Evolutionary conservation across 2,113 vertebrate genomes (phyloP), one percentile per base, ranked within the genome.

Genomic region (Corynorhinus townsendii): DNA sequence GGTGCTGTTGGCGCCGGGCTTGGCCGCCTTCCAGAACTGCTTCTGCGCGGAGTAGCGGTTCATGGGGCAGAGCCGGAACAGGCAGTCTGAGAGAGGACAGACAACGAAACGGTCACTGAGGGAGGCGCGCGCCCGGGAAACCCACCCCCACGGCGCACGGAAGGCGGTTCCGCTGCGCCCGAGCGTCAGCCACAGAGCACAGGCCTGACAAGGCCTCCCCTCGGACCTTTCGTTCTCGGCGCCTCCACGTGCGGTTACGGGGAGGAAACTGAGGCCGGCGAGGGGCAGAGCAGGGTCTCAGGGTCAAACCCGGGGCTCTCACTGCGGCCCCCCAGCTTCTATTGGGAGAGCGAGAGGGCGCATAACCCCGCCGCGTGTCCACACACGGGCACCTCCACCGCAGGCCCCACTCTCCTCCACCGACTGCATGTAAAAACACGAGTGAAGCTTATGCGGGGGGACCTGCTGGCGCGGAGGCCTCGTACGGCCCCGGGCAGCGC

Each of bases 1-100:
- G 0, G 99, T 99, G 98, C 98, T 99, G 98, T 99, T 99, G 38
- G 99, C 99, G 40, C 99, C 99, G 0, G 99, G 99, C 96, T 99
- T 99, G 2, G 99, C 99, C 1, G 99, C 99, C 92, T 99, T 99
- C 99, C 99, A 99, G 98, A 99, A 99, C 98, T 99, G 99, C 97
- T 99, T 99, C 96, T 99, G 99, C 77, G 99, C 99, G 0, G 99
- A 99, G 97, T 99, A 99, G 96, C 99, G 99, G 98, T 99, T 99
- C 99, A 99, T 99, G 49, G 99, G 99, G 97, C 99, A 99, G 40
- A 99, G 98, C 92, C 99, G 99, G 98, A 99, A 99, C 93, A 99
- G 99, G 98, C 99, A 99, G 96, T 99, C 99, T 99, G 16, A 73
- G 40, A 95, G 77, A 6, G 94, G 75, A 6, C 26, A 66, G 83